A percentile compares a stretch with the other conserved stretches of the same genome.
Conservation (phyloP, 53 echinoderm and acorn worm species). For the Echinometra lucunter region DNA sequence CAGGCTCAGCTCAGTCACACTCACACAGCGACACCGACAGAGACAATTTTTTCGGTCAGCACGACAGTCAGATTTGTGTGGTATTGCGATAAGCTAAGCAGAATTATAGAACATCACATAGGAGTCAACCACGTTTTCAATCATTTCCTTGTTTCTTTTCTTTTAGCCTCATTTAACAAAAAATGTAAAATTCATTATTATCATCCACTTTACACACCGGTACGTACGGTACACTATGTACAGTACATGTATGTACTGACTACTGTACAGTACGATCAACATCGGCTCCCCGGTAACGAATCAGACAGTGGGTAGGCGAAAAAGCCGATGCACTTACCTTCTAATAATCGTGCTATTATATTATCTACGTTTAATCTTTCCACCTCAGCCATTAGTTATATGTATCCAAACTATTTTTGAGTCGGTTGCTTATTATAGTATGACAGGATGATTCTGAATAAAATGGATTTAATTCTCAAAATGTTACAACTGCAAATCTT, state of each 20-base stretch:
- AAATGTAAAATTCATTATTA: too few species aligned
- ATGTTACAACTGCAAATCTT: not conserved
- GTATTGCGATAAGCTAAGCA: too few species aligned
- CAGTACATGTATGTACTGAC: not conserved
- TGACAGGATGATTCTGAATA: constrained; percentile 45
- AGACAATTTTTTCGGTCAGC: too few species aligned
- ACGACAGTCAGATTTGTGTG: too few species aligned
- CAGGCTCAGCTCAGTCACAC: too few species aligned
- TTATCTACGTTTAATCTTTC: constrained; percentile 78
- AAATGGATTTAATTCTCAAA: constrained; percentile 40
- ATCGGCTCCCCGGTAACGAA: constrained; percentile 48
- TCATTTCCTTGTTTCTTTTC: too few species aligned
- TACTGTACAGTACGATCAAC: not conserved
- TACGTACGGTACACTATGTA: too few species aligned
- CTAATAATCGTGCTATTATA: constrained; percentile 77
- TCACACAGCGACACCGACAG: too few species aligned
- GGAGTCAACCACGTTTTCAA: too few species aligned
- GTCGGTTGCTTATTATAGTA: not conserved
- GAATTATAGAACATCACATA: too few species aligned
- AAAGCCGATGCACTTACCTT: constrained; percentile 68
- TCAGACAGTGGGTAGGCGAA: not conserved
- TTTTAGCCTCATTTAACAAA: too few species aligned
- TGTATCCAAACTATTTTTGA: constrained; percentile 7
- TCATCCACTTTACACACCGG: too few species aligned
- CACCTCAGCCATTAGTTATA: constrained; percentile 74